Evolutionary conservation across 1,140 invertebrate genomes (phyloP), one percentile per base, ranked within the genome.

Genomic region (Drosophila micromelanica): DNA sequence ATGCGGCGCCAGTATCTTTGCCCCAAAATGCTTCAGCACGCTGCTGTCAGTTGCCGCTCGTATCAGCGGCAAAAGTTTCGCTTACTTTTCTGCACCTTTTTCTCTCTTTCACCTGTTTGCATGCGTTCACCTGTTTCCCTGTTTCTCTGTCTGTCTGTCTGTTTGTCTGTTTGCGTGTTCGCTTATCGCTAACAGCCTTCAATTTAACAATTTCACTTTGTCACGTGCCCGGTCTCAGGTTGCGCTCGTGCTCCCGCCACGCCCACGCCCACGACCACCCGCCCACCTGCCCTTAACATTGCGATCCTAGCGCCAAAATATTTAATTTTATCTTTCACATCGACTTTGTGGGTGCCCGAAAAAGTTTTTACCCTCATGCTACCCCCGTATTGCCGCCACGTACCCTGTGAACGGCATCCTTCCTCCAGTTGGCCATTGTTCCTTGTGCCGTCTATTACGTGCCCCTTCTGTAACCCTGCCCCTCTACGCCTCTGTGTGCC

Each of bases 141-240:
- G n/a, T 8, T 27, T 27, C 23, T n/a, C n/a, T n/a, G n/a, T n/a
- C n/a, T n/a, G n/a, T 17, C 12, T 38, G 35, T 32, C 30, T 27
- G 35, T 37, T 27, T 61, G 56, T 55, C 55, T 62, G 64, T 69
- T 56, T 73, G 65, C 71, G 71, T 73, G 64, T 73, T 61, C 65
- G 71, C 71, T 73, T 73, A 73, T 73, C 71, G 64, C 64, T 69
- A 61, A 73, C 71, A 69, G 51, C 71, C 64, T 73, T 73, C 71
- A 73, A 73, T 73, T 73, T 69, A 69, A 69, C 64, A 61, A 73
- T 62, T 67, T 69, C 56, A 69, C 71, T 73, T 73, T 73, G 71
- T 73, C 71, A 73, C 71, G 71, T 73, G 56, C 64, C 49, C 70
- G n/a, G 13, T 60, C 60, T 46, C 13, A 30, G 49, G 45, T 49